Base-by-base conservation (phyloP, 2,797 vertebrate genomes). In the Brachyalestes nurse region DNA sequence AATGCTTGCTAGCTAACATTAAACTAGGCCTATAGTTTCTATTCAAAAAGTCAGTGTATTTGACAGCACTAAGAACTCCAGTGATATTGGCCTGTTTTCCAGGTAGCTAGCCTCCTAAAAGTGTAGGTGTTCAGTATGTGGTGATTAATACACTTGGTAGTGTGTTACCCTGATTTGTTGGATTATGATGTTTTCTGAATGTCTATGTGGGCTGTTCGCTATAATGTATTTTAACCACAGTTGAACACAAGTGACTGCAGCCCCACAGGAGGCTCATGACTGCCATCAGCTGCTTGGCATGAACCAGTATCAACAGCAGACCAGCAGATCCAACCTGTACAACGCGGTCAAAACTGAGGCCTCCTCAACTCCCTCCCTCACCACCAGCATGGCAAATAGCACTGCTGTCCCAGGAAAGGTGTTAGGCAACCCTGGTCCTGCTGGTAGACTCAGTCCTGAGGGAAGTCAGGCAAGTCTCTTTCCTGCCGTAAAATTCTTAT, bases 381-480 rank as follows among this genome's bases (percentile, higher is more conserved):
- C 92, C 90, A 93, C 93, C 90, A 90, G 78, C 79, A 98, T 99
- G 97, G 97, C 97, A 72, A 99, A 98, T 90, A 99, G 95, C 91
- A 96, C 96, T 83, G 91, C 94, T 1, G 83, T 90, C 78, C 89
- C 91, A 49, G 88, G 90, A 21, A 99, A 98, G 90, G 94, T 95
- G 83, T 89, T 96, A 0, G 95, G 94, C 53, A 91, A 95, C 0
- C 93, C 96, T 8, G 95, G 96, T 0, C 93, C 95, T 75, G 95
- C 96, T 49, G 97, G 97, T 7, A 93, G 97, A 77, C 93, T 94
- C 83, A 99, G 97, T 88, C 97, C 98, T 25, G 98, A 99, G 79
- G 97, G 96, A 83, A 96, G 95, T 86, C 98, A 99, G 96, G 97
- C 99, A 5, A 85, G 89, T 49, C 61, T 8, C 5, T 47, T 6